phyloP scores from a whole-genome alignment of 2,113 vertebrate genomes.

The Silurus glanis region DNA sequence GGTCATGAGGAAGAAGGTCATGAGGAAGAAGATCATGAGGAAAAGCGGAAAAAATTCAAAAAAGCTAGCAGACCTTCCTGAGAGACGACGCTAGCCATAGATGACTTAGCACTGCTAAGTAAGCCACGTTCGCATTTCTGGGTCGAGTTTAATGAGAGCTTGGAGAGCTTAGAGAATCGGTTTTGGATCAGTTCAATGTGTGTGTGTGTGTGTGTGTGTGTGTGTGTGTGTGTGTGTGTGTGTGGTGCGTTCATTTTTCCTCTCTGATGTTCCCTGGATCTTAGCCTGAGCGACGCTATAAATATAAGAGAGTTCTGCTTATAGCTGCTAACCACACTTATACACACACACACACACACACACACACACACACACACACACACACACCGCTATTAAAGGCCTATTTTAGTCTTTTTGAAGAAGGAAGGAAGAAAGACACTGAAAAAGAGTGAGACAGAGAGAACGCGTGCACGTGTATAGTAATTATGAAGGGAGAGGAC shows the following conservation, averaged over 20 bases:
- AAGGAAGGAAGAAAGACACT: constrained; percentile 35
- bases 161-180: not conserved
- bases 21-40: not conserved
- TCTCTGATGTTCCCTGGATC: constrained; percentile 55
- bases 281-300: constrained; percentile 65
- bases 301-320: constrained; percentile 73
- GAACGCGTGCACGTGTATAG: constrained; percentile 11
- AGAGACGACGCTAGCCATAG: not conserved
- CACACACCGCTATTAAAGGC: constrained; percentile 74
- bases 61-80: not conserved
- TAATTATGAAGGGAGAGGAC: not conserved
- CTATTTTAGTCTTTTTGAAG: constrained; percentile 77
- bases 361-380: constrained; percentile 67
- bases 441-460: constrained; percentile 38
- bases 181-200: constrained; percentile 11
- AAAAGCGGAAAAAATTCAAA: not conserved
- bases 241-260: constrained; percentile 26
- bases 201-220: constrained; percentile 38
- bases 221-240: constrained; percentile 38
- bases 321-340: constrained; percentile 69
- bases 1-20: not conserved
- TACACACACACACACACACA: constrained; percentile 66
- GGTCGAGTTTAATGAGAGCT: constrained; percentile 6
- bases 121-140: constrained; percentile 24
- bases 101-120: constrained; percentile 7